Conservation (phyloP, 2,797 vertebrate species). For the Amphiprion clarkii region DNA sequence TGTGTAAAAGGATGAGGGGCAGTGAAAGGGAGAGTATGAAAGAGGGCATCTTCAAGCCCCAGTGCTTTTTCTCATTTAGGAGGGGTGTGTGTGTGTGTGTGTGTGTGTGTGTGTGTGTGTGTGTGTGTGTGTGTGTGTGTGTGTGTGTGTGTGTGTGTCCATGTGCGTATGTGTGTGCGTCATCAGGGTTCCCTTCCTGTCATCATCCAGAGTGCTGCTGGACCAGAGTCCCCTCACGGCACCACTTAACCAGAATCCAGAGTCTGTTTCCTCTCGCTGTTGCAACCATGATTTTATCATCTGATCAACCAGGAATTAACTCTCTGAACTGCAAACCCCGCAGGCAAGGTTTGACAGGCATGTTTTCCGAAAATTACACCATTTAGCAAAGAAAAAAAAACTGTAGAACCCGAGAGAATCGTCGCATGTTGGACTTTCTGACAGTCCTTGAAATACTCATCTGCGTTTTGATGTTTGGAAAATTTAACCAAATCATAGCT, state of each 20-base stretch:
- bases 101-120: slow-evolving; percentile 1
- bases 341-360: too few relatives aligned
- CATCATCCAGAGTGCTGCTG: slow-evolving; percentile 23
- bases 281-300: background rate
- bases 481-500: too few relatives aligned
- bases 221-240: slow-evolving; percentile 34
- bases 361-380: too few relatives aligned
- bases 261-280: slow-evolving; percentile 38
- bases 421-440: too few relatives aligned
- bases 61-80: slow-evolving; percentile 71
- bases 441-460: too few relatives aligned
- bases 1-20: slow-evolving; percentile 42
- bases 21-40: slow-evolving; percentile 23
- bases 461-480: too few relatives aligned
- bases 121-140: background rate
- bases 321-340: too few relatives aligned
- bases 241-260: slow-evolving; percentile 37
- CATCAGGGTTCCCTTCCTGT: slow-evolving; percentile 57
- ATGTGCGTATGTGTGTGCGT: slow-evolving; percentile 37
- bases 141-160: background rate
- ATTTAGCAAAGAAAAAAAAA: too few relatives aligned
- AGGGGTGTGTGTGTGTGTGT: background rate
- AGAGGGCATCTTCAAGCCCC: slow-evolving; percentile 78
- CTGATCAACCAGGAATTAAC: slow-evolving; percentile 16
- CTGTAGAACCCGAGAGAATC: too few relatives aligned